phyloP scores from a whole-genome alignment of 2,888 invertebrate species.

The Apodemia hepburni region DNA sequence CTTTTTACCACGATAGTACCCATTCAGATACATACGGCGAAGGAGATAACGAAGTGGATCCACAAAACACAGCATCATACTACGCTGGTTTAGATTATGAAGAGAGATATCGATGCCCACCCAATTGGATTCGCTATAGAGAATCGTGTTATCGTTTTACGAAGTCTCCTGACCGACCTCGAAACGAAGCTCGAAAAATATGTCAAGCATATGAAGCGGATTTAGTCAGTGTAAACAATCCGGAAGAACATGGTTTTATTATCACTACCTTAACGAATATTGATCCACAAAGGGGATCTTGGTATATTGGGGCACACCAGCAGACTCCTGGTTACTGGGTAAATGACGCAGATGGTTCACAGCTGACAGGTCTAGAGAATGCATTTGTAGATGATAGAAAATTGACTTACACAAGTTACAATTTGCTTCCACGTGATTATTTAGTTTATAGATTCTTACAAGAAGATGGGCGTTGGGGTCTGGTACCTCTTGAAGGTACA shows the following conservation, averaged over 20 bases:
- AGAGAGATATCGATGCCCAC: slow-evolving; percentile 84
- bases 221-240: slow-evolving; percentile 87
- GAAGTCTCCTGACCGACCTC: slow-evolving; percentile 89
- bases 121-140: slow-evolving; percentile 91
- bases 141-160: slow-evolving; percentile 94
- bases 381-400: slow-evolving; percentile 86
- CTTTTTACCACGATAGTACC: slow-evolving; percentile 59
- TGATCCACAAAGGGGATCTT: slow-evolving; percentile 92
- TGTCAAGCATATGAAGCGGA: slow-evolving; percentile 92
- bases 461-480: slow-evolving; percentile 89
- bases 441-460: slow-evolving; percentile 89
- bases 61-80: slow-evolving; percentile 57
- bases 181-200: slow-evolving; percentile 90
- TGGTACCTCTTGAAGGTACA: slow-evolving; percentile 88
- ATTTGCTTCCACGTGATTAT: slow-evolving; percentile 83
- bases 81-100: slow-evolving; percentile 69
- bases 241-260: slow-evolving; percentile 94
- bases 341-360: slow-evolving; percentile 91
- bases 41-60: slow-evolving; percentile 60
- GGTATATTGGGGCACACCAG: slow-evolving; percentile 92
- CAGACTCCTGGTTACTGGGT: slow-evolving; percentile 88
- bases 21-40: slow-evolving; percentile 55
- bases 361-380: slow-evolving; percentile 88
- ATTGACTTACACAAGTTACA: slow-evolving; percentile 60
- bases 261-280: slow-evolving; percentile 88